Conservation (phyloP, 2,797 vertebrate genomes). For the Micropoecilia bifurca region DNA sequence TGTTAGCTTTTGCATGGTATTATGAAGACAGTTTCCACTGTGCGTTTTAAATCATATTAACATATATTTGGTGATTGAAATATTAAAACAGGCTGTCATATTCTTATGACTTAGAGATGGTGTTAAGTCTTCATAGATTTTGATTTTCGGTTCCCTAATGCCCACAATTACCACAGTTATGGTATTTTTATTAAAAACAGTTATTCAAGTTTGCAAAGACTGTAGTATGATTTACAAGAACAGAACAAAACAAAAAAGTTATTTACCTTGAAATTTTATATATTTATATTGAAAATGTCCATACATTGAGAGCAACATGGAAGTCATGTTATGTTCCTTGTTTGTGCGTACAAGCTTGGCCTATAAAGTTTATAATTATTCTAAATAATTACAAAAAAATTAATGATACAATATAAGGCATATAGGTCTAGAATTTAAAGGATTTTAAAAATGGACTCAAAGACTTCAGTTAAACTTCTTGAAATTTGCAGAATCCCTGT, state of each 20-base stretch:
- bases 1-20: not conserved
- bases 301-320: not conserved
- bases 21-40: too few species aligned
- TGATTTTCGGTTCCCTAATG: not conserved
- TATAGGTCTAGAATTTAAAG: not conserved
- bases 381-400: not conserved
- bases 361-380: not conserved
- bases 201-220: not conserved
- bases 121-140: not conserved
- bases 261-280: constrained; percentile 1
- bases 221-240: not conserved
- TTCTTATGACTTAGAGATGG: not conserved
- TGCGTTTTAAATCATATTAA: too few species aligned
- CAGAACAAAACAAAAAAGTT: not conserved
- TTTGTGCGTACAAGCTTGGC: not conserved
- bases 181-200: not conserved
- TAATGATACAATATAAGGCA: not conserved
- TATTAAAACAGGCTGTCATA: too few species aligned
- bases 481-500: not conserved
- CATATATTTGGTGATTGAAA: too few species aligned
- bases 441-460: not conserved
- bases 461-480: not conserved
- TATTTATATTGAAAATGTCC: not conserved
- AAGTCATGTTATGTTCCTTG: not conserved
- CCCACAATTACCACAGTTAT: not conserved